Base-by-base conservation (phyloP, 2,888 invertebrate genomes). In the Parascotia fuliginaria region DNA sequence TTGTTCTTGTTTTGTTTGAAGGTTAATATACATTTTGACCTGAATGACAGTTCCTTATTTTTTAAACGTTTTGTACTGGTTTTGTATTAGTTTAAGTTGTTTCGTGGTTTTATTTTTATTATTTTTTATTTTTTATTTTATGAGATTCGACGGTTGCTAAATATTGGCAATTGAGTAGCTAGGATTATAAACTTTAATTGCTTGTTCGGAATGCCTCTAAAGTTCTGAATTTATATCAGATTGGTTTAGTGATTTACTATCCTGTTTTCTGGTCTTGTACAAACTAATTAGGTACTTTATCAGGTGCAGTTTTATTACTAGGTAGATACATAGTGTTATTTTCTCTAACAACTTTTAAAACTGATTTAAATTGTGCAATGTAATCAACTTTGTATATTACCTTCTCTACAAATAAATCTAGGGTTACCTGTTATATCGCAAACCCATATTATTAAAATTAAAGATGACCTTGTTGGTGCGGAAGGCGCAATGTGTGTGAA, bases 1-100 rank as follows among this genome's bases (percentile, higher is more conserved):
- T 89, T 87, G 87, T 87, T 89, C 88, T 88, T 88, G 86, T 90
- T 89, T 87, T 83, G 85, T 90, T 90, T 91, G 89, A 91, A 92
- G 89, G 91, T 91, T 92, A 91, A 89, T 86, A 83, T 84, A 81
- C 77, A 77, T 83, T 85, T 80, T 81, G 81, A 84, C 82, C 81
- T 78, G 78, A 71, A 77, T 77, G 71, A 77, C 74, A 63, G 61
- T 68, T 66, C 55, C 59, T 54, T 52, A 43, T 55, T 52, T 13
- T 48, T 48, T n/a, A 38, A 48, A 48, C 27, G 9, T 60, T 54
- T 55, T 31, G 31, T 54, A n/a, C n/a, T n/a, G n/a, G n/a, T 52
- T 39, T 53, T 44, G 27, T 42, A 45, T 57, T 54, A 45, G 43
- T 44, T 64, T 55, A 45, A 36, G 46, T 39, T 42, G 33, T 40